Base-by-base conservation (phyloP, 1,140 invertebrate genomes). In the Orchestia grillus region DNA sequence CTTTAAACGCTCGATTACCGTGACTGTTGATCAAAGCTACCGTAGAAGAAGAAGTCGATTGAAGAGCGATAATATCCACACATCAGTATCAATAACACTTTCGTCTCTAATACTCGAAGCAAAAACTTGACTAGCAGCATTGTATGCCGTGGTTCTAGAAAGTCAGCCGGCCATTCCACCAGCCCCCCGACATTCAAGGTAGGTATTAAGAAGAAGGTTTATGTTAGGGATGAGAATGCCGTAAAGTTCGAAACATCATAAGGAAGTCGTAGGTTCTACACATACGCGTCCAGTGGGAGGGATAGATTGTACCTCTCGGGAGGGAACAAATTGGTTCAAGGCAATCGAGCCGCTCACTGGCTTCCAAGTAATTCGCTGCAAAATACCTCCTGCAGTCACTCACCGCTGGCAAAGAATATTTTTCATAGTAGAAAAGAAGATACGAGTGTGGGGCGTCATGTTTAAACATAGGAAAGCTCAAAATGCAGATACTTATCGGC, bases 241-340 rank as follows among this genome's bases (percentile, higher is more conserved):
- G 44, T 94, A 94, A 94, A 94, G 92, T 45, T 91, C 6, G 36
- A 47, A 44, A 47, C 92, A 47, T 94, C 92, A 94, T 94, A 94
- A 45, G 92, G 92, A 94, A 94, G 92, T 47, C 43, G 44, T 94
- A 94, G 41, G 4, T 94, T 94, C 0, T n/a, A 45, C 40, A 77
- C 62, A 47, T 94, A 45, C 92, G 92, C 47, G 92, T 94, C 44
- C 43, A 44, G 36, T 40, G 44, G 43, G 44, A 94, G 44, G 44
- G 36, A 40, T 45, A 94, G 44, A 94, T 94, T 94, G 92, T 28
- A 47, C 0, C 8, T 94, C 44, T 94, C 11, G 36, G 92, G 36
- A 11, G 92, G 36, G 43, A 44, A 47, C 40, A 94, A 44, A 44
- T 42, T 94, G 41, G 44, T 94, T 94, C 15, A 47, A n/a, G 44